phyloP scores from a whole-genome alignment of 1,140 invertebrate species.

The Sminthurinus signatus region DNA sequence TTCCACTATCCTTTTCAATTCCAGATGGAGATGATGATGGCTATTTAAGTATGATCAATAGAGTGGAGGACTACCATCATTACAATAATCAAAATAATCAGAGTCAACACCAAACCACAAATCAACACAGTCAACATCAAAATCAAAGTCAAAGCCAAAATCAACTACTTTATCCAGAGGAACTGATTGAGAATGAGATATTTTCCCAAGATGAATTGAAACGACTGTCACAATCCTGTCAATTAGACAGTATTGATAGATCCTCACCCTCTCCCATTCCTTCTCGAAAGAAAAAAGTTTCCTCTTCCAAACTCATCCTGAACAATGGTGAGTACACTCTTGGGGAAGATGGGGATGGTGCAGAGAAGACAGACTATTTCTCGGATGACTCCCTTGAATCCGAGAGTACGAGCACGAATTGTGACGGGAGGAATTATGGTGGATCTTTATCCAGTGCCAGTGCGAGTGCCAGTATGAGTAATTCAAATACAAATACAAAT shows the following conservation, averaged over 20 bases:
- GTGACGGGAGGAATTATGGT: background rate
- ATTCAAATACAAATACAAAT: no score
- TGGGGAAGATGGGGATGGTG: no score
- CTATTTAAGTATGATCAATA: conserved; percentile 40
- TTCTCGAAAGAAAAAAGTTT: no score
- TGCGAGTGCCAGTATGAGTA: no score
- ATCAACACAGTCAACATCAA: no score
- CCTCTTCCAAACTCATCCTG: no score
- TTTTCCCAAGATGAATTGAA: conserved; percentile 36
- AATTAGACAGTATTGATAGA: background rate
- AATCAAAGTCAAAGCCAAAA: conserved; percentile 10
- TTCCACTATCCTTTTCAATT: no score
- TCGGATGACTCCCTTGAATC: conserved; percentile 38
- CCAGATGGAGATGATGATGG: conserved; percentile 39
- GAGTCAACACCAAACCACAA: no score
- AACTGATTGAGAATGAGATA: conserved; percentile 37
- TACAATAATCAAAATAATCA: no score
- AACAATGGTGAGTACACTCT: no score
- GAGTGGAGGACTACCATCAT: no score
- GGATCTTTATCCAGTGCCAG: background rate
- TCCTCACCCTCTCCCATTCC: no score
- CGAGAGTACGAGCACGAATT: conserved; percentile 9
- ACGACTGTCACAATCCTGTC: conserved; percentile 19
- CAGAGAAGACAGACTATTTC: conserved; percentile 34
- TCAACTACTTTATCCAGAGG: conserved; percentile 35